Conservation (phyloP, 2,797 vertebrate species). For the Columba guinea region DNA sequence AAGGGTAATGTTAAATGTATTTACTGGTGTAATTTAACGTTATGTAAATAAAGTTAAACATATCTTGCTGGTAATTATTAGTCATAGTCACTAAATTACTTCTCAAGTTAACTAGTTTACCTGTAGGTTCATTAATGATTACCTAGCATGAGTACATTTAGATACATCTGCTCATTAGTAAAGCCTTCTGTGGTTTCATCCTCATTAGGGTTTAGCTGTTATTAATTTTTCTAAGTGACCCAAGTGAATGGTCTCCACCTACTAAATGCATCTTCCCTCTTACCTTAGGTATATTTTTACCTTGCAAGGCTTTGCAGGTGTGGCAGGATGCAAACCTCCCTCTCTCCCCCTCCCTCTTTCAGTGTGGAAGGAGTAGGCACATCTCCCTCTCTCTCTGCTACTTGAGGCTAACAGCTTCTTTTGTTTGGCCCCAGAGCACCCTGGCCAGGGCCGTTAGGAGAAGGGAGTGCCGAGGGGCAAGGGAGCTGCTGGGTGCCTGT, state of each 20-base stretch:
- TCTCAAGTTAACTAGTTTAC: not conserved
- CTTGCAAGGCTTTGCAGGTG: not conserved
- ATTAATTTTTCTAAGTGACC: not conserved
- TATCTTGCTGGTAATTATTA: not conserved
- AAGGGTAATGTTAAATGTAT: not conserved
- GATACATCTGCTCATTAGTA: not conserved
- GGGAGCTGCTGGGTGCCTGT: too few species aligned
- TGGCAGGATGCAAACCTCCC: too few species aligned
- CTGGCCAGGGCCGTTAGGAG: too few species aligned
- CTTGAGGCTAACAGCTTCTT: too few species aligned
- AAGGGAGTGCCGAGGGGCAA: too few species aligned
- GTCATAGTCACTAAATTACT: not conserved
- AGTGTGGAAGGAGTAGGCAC: too few species aligned
- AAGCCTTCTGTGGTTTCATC: not conserved
- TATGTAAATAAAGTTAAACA: not conserved
- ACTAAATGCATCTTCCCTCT: not conserved
- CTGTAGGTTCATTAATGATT: not conserved
- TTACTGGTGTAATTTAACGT: not conserved
- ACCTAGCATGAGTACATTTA: not conserved
- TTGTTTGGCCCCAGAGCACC: too few species aligned
- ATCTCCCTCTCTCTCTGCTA: too few species aligned
- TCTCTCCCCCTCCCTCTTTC: too few species aligned
- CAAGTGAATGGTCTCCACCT: not conserved
- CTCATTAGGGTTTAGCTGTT: not conserved
- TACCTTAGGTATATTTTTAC: not conserved